Evolutionary conservation across 2,113 vertebrate genomes (phyloP), one percentile per base, ranked within the genome.

Genomic region (Pitta sordida): DNA sequence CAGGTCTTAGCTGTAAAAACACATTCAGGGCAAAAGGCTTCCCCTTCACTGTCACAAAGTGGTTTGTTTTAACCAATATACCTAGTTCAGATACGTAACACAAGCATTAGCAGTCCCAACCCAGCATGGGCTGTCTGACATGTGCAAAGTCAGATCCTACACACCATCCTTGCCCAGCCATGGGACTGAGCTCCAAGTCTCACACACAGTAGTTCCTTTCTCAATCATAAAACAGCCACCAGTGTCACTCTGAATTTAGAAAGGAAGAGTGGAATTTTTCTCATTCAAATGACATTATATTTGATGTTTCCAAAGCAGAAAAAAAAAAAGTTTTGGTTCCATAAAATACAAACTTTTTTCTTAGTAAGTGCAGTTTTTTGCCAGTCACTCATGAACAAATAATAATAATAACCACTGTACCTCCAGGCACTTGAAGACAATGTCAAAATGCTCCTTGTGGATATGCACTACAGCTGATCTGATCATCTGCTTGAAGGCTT

Each of bases 391-490:
- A 15, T 26, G 22, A 32, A 52, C 27, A 11, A 39, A 37, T 21
- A 78, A n/a, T 6, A 68, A 67, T 21, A 22, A 39, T 36, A 36
- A 22, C 52, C 27, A 90, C 23, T 87, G 83, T 86, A 99, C 99
- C 96, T 99, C 97, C 76, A 99, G 95, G 69, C 98, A 98, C 90
- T 98, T 98, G 98, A 99, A 99, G 84, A 99, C 96, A 75, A 98
- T 83, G 65, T 97, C 96, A 92, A 99, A 98, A 96, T 99, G 98
- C 29, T 99, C 99, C 74, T 94, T 98, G 80, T 98, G 89, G 36
- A 99, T 92, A 51, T 98, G 98, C 46, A 86, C 22, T 19, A 91
- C 98, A 68, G 98, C 97, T 22, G 98, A 98, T 88, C 94, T 98
- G 18, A 97, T 98, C 98, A 98, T 99, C 69, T 98, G 98, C 93